A percentile compares a stretch with the other conserved stretches of the same genome.
These are phyloP conservation scores for Atopsyche davidsoni DNA, from an alignment of 1,140 invertebrate genomes.

Conservation along the genomic window DNA sequence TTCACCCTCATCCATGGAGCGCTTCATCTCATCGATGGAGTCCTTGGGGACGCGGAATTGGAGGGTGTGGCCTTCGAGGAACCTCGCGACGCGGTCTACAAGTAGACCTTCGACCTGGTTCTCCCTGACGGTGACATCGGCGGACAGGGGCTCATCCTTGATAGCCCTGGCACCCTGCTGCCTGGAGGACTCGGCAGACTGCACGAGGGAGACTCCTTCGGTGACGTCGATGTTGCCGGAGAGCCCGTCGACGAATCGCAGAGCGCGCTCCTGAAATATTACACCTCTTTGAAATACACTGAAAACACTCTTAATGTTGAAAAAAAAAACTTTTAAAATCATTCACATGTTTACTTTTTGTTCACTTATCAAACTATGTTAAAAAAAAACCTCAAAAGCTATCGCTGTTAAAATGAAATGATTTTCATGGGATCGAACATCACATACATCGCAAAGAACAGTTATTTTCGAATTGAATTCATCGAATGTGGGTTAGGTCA, in stretches of 20 bases:
- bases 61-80: conserved; percentile 70
- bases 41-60: conserved; percentile 69
- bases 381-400: too few species aligned
- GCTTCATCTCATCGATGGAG: conserved; percentile 61
- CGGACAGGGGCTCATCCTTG: conserved; percentile 51
- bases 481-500: too few species aligned
- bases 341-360: too few species aligned
- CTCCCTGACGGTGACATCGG: conserved; percentile 64
- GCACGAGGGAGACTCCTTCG: conserved; percentile 65
- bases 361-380: too few species aligned
- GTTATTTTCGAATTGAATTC: too few species aligned
- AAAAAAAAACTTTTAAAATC: too few species aligned
- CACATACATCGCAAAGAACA: too few species aligned
- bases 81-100: conserved; percentile 64
- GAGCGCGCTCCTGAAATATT: conserved; percentile 53
- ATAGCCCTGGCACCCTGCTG: conserved; percentile 45
- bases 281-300: too few species aligned
- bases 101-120: conserved; percentile 69
- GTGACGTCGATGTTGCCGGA: conserved; percentile 49
- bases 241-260: conserved; percentile 61
- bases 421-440: too few species aligned
- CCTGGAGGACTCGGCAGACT: conserved; percentile 52
- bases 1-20: conserved; percentile 58
- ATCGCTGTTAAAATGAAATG: too few species aligned
- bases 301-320: too few species aligned